These are phyloP conservation scores for Axea sp. DNA, from an alignment of 2,888 invertebrate genomes.

Conservation along the genomic window DNA sequence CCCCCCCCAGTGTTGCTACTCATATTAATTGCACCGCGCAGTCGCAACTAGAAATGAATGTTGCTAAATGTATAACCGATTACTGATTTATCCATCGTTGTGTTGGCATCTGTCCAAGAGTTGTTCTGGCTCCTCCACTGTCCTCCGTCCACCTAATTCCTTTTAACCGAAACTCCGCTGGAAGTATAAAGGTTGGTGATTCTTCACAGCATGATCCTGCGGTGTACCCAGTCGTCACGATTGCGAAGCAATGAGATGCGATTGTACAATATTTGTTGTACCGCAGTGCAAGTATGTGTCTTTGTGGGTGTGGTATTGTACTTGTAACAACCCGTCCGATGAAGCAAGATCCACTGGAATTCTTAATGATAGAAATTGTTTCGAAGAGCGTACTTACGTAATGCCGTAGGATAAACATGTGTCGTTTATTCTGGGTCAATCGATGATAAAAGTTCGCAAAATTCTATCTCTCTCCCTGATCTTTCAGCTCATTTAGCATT, in stretches of 20 bases:
- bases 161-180: no score
- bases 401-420: conserved; percentile 21
- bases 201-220: conserved; percentile 21
- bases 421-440: conserved; percentile 34
- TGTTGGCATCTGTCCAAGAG: conserved; percentile 42
- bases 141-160: background rate
- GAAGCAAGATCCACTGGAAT: conserved; percentile 8
- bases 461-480: no score
- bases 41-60: conserved; percentile 21
- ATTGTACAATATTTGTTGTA: conserved; percentile 5
- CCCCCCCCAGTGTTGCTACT: conserved; percentile 30
- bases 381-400: conserved; percentile 8
- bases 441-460: conserved; percentile 17
- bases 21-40: conserved; percentile 32
- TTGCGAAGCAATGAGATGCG: conserved; percentile 4
- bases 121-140: conserved; percentile 8
- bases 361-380: conserved; percentile 9
- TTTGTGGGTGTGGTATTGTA: conserved; percentile 4
- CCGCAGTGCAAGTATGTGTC: background rate
- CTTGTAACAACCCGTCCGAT: conserved; percentile 2
- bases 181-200: no score
- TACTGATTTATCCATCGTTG: conserved; percentile 32
- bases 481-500: no score
- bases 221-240: background rate
- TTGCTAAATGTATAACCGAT: conserved; percentile 35